Evolutionary conservation across 2,888 invertebrate species (phyloP), one percentile per base, ranked within the genome.

Genomic region (Aphodius granarius): DNA sequence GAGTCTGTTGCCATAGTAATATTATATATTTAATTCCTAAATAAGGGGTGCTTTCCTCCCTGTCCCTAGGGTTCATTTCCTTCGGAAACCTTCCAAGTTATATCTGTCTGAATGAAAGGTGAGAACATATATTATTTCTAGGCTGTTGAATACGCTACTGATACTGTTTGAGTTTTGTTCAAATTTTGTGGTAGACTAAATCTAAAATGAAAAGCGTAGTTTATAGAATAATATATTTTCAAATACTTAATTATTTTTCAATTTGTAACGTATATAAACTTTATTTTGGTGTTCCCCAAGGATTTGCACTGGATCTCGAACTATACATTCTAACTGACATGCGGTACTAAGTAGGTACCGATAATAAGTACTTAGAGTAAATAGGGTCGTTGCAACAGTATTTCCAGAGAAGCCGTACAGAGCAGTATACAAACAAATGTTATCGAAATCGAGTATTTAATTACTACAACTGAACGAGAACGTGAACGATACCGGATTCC

Each of bases 1-100:
- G 78, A 78, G 80, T 76, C 77, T 73, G 77, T 76, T 78, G 75
- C 73, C 18, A 73, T 76, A 72, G 78, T 79, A 80, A 80, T 78
- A 71, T 73, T 79, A 79, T 78, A 80, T 78, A 68, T 77, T 80
- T 80, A 79, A 80, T 79, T 81, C 78, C 68, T 43, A 43, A 43
- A 43, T 43, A 43, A 13, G 43, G 43, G 13, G 6, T 6, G 9
- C 43, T 43, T 43, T 43, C 43, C 43, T 13, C 43, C 43, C 13
- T 13, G 43, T 9, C 43, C 9, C 43, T 9, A 43, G 43, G 43
- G 43, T 43, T 43, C 43, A 43, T 43, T 43, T 43, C 43, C 43
- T 43, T 43, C 13, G 3, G 43, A 43, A 43, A 43, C 43, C 43
- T 43, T 43, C 43, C 13, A 43, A 43, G 43, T 43, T 9, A 43